Evolutionary conservation across 2,888 invertebrate genomes (phyloP), one percentile per base, ranked within the genome.

Genomic region (Diarsia dahlii): DNA sequence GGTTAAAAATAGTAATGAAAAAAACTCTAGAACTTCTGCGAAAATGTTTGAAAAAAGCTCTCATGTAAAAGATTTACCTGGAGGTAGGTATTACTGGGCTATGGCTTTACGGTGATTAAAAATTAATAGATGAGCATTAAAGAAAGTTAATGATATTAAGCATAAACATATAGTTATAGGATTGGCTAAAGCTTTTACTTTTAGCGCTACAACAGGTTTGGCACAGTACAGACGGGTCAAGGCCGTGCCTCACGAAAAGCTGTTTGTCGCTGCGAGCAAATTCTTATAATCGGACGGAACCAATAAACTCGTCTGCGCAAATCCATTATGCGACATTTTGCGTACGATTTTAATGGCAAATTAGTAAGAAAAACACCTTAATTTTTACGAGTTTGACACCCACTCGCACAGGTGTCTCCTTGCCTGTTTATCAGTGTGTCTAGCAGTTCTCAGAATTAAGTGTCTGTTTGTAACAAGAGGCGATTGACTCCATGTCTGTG

Each of bases 171-270:
- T 82, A 86, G 85, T 85, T 85, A 87, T 80, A 82, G 89, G 87
- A 92, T 91, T 92, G 93, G 93, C 91, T 93, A 95, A 94, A 93
- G 95, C 94, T 95, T 94, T 95, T 95, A 93, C 94, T 94, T 95
- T 94, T 94, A 91, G 90, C 88, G 89, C 90, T 88, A 92, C 90
- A 93, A 94, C 95, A 91, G 93, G 95, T 95, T 94, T 92, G 89
- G 84, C 88, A 89, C 90, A 90, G 90, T 91, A 90, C 93, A 91
- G 92, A 82, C 94, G 86, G 95, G 95, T 95, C 96, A 96, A 95
- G 96, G 95, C 90, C 94, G 89, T 74, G 75, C 86, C 88, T 86
- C 88, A 92, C 91, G 93, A 94, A 93, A 95, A 94, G 93, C 89
- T 86, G 93, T 92, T 93, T 90, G 92, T 92, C 92, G 93, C 90